These are phyloP conservation scores for Stigmatopora argus DNA, from an alignment of 2,113 vertebrate species.

Conservation along the genomic window DNA sequence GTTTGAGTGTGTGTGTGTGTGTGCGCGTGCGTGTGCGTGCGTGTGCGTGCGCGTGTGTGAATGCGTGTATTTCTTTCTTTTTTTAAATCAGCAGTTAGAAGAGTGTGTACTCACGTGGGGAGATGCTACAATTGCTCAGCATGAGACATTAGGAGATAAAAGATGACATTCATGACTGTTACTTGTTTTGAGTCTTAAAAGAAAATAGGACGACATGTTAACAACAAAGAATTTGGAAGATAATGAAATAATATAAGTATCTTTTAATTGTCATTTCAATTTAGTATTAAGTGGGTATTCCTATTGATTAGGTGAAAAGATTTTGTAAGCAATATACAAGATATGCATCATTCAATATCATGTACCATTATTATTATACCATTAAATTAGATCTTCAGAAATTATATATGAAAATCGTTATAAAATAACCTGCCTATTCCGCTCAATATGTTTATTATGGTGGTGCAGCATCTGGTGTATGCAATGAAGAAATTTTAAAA, in stretches of 20 bases:
- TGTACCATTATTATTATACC: too few relatives aligned
- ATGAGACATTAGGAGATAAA: constrained; percentile 56
- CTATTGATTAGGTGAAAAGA: background rate
- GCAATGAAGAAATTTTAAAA: too few relatives aligned
- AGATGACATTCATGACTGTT: constrained; percentile 35
- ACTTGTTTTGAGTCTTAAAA: constrained; percentile 29
- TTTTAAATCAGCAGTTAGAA: constrained; percentile 52
- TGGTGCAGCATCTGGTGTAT: background rate
- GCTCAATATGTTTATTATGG: background rate
- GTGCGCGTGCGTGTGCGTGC: constrained; percentile 5
- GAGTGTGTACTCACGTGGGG: constrained; percentile 39
- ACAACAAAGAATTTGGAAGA: background rate
- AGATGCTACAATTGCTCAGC: constrained; percentile 41
- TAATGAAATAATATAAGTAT: background rate
- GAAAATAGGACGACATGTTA: background rate
- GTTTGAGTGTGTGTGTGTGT: constrained; percentile 11
- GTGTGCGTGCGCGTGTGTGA: background rate
- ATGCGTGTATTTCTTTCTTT: constrained; percentile 14
- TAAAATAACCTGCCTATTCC: background rate
- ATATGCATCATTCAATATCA: too few relatives aligned
- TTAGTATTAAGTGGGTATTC: background rate
- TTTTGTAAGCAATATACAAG: too few relatives aligned
- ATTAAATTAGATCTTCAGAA: too few relatives aligned
- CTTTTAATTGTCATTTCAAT: background rate
- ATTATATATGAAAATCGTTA: too few relatives aligned